phyloP scores from a whole-genome alignment of 2,797 vertebrate genomes.

The Sebastes glaucus region DNA sequence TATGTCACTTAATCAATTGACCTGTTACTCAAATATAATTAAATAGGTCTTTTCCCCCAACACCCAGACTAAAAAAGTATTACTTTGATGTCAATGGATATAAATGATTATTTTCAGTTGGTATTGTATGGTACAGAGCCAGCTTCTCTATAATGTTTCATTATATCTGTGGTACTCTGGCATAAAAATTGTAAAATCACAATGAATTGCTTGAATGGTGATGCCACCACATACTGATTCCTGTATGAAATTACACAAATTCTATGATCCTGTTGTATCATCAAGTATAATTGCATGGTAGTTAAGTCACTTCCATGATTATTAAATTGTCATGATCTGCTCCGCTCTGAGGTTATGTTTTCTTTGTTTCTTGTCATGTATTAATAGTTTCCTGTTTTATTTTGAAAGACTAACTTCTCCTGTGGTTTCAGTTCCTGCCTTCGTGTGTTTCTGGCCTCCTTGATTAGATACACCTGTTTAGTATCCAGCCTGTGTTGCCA shows the following conservation, averaged over 20 bases:
- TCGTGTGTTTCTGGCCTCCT: too few species aligned
- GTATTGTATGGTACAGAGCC: neutral
- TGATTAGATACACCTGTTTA: too few species aligned
- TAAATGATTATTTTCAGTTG: neutral
- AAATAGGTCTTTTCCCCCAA: neutral
- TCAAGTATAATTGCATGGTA: neutral
- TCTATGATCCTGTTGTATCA: neutral
- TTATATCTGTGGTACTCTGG: neutral
- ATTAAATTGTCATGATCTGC: too few species aligned
- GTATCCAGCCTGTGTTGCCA: too few species aligned
- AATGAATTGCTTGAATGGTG: neutral
- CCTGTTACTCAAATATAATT: neutral
- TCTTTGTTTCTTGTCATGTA: too few species aligned
- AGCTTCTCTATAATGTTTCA: neutral
- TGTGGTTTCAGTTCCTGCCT: too few species aligned
- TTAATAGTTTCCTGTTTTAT: too few species aligned
- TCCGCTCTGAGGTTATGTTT: too few species aligned
- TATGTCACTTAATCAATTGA: neutral
- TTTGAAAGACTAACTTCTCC: too few species aligned
- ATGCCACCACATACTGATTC: neutral
- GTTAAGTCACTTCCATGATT: neutral
- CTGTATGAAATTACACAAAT: neutral
- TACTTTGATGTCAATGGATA: neutral
- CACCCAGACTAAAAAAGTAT: neutral
- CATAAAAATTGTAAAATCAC: neutral